Percentiles rank a stretch among this genome's conserved stretches.
Conservation (phyloP, 2,797 vertebrate species). For the Telmatherina bonti region DNA sequence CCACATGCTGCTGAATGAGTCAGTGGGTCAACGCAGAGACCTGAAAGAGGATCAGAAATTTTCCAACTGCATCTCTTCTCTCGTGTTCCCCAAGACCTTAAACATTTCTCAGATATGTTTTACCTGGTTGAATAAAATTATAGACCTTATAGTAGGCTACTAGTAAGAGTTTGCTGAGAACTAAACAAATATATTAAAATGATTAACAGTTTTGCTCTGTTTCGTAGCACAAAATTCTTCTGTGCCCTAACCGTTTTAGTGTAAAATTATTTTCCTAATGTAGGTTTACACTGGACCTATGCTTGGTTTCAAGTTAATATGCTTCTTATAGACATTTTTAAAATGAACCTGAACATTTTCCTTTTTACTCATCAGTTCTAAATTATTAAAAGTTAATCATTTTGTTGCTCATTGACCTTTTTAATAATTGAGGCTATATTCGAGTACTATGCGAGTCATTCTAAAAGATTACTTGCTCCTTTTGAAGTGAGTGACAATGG, state of each 20-base stretch:
- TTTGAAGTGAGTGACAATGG: background rate
- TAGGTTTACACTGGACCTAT: too few species aligned
- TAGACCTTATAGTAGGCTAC: background rate
- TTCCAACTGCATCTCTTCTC: background rate
- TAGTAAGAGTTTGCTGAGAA: background rate
- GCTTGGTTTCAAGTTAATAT: too few species aligned
- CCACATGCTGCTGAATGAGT: slow-evolving; percentile 34
- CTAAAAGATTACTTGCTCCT: background rate
- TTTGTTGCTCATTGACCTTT: background rate
- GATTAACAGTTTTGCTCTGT: background rate
- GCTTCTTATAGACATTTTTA: background rate
- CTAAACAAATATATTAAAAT: background rate
- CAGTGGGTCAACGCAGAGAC: slow-evolving; percentile 28
- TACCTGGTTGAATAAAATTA: background rate
- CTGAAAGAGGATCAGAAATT: slow-evolving; percentile 21
- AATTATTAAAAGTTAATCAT: background rate
- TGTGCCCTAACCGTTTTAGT: background rate
- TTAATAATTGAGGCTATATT: background rate
- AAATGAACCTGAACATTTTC: background rate
- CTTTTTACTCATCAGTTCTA: background rate
- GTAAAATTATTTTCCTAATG: background rate
- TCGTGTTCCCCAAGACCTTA: background rate
- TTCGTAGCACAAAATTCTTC: background rate
- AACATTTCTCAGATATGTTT: background rate
- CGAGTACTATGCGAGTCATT: background rate